Conservation (phyloP, 2,797 vertebrate genomes). For the Sebastes flavidus region DNA sequence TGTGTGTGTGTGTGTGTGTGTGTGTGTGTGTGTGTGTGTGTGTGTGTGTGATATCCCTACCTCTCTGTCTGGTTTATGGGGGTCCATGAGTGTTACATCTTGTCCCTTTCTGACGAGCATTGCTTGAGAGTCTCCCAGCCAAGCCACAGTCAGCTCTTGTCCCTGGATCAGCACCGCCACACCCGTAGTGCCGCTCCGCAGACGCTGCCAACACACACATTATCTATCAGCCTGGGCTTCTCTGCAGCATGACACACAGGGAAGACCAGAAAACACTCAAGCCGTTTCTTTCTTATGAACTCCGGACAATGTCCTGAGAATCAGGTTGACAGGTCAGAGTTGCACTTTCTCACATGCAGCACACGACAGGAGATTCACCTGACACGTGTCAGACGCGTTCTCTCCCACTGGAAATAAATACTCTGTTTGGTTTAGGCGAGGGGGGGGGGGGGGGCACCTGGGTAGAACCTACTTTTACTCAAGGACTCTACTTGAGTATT, state of each 20-base stretch:
- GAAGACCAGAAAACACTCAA: background rate
- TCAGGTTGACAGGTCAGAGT: too few relatives aligned
- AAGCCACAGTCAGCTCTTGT: slow-evolving; percentile 85
- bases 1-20: too few relatives aligned
- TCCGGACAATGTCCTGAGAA: background rate
- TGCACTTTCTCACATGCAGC: background rate
- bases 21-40: too few relatives aligned
- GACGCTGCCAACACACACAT: slow-evolving; percentile 78
- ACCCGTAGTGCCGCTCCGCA: slow-evolving; percentile 92
- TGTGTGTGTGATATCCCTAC: slow-evolving; percentile 66
- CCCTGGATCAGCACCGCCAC: slow-evolving; percentile 87
- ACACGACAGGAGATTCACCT: background rate
- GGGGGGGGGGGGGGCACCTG: too few relatives aligned
- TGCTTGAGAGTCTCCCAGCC: slow-evolving; percentile 95
- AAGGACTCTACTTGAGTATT: too few relatives aligned
- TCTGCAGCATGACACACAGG: background rate
- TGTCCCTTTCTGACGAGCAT: slow-evolving; percentile 88
- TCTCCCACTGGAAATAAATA: background rate
- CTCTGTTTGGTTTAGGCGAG: background rate
- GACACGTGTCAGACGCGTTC: background rate
- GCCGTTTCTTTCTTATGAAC: background rate
- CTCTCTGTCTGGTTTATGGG: slow-evolving; percentile 95
- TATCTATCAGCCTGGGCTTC: background rate
- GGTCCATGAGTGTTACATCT: slow-evolving; percentile 90
- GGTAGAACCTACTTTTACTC: too few relatives aligned